Evolutionary conservation across 2,113 vertebrate species (phyloP).

Genomic region (Sceloporus tristichus): DNA sequence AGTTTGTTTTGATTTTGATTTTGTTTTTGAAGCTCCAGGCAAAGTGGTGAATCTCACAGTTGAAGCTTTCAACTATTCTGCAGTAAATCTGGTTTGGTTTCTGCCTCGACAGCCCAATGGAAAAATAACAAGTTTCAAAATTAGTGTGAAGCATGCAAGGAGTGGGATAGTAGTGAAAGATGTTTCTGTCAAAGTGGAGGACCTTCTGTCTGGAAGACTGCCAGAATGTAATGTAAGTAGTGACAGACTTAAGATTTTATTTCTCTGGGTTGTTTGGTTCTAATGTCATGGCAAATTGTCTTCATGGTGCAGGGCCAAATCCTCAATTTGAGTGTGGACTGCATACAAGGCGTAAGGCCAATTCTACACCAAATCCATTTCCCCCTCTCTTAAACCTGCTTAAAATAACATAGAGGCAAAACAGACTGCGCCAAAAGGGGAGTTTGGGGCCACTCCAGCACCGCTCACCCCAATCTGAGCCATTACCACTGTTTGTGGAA

Average conservation of each 20-base stretch:
- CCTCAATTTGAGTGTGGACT: too few relatives aligned
- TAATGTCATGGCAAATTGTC: not conserved
- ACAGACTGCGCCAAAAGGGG: not conserved
- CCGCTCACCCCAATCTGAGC: too few relatives aligned
- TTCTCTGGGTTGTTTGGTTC: not conserved
- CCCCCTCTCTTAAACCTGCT: too few relatives aligned
- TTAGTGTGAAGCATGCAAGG: constrained; percentile 92
- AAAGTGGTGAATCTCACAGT: constrained; percentile 95
- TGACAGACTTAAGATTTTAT: not conserved
- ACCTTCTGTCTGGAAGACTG: constrained; percentile 87
- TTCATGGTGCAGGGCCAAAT: too few relatives aligned
- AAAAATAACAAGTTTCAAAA: constrained; percentile 94
- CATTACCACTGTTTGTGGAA: too few relatives aligned
- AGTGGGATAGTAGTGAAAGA: constrained; percentile 86
- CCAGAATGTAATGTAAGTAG: constrained; percentile 93
- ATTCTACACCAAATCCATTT: too few relatives aligned
- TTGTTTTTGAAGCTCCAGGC: constrained; percentile 86
- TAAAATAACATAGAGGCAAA: not conserved
- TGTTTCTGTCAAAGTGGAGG: constrained; percentile 90
- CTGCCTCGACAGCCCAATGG: constrained; percentile 94
- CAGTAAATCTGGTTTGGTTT: constrained; percentile 92
- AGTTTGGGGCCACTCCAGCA: too few relatives aligned
- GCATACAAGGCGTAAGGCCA: too few relatives aligned
- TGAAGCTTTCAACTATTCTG: constrained; percentile 88
- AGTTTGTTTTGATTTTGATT: constrained; percentile 21